phyloP scores from a whole-genome alignment of 2,113 vertebrate genomes.

The Prinia subflava region DNA sequence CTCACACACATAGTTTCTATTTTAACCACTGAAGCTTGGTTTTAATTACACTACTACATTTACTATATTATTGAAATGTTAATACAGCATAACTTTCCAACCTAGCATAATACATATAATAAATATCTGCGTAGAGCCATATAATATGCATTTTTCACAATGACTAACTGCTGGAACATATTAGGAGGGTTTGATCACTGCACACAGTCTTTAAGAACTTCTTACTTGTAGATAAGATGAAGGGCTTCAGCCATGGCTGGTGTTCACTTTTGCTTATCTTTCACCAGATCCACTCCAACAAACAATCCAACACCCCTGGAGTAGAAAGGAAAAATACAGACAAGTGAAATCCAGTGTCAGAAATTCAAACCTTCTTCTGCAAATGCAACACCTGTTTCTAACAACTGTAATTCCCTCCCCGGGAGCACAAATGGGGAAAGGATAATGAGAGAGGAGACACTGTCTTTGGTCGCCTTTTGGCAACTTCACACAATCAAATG shows the following conservation, averaged over 20 bases:
- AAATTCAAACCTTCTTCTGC: neutral
- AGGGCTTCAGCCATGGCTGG: constrained; percentile 94
- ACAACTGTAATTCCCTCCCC: neutral
- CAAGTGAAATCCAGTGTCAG: neutral
- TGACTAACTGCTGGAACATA: neutral
- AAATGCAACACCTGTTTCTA: neutral
- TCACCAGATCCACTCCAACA: constrained; percentile 91
- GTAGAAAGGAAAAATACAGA: neutral
- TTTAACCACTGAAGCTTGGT: too few species aligned
- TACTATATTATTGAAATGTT: too few species aligned
- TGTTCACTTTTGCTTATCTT: constrained; percentile 78
- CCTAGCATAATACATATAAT: too few species aligned
- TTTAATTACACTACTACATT: too few species aligned
- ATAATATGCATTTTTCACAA: too few species aligned
- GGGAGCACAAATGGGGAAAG: fast-evolving
- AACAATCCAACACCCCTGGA: constrained; percentile 89
- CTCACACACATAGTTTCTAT: too few species aligned
- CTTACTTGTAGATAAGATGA: constrained; percentile 89
- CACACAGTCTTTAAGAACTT: neutral
- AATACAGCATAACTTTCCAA: too few species aligned
- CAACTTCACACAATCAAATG: neutral
- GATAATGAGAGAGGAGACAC: neutral
- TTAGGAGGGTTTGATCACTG: neutral
- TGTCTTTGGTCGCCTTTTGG: neutral
- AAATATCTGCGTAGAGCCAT: too few species aligned